phyloP scores from a whole-genome alignment of 2,113 vertebrate genomes.

The Clupea harengus region DNA sequence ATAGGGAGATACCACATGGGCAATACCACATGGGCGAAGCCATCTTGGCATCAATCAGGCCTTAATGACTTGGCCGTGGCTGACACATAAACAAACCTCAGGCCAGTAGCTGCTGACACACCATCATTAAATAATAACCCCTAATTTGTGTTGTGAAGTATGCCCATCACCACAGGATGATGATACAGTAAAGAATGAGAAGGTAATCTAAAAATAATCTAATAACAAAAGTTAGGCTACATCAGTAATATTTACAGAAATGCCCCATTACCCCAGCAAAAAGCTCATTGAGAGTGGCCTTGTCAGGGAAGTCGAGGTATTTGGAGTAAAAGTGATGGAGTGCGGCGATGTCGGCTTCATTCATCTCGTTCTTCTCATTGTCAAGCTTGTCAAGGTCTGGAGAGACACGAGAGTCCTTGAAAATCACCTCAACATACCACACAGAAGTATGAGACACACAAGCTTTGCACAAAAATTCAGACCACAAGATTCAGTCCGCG shows the following conservation, averaged over 20 bases:
- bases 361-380: conserved; percentile 92
- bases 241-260: neutral
- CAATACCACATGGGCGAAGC: neutral
- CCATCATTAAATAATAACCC: neutral
- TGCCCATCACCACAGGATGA: neutral
- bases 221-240: neutral
- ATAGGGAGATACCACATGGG: neutral
- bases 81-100: neutral
- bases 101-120: neutral
- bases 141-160: neutral
- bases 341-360: conserved; percentile 86
- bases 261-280: conserved; percentile 84
- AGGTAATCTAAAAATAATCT: neutral
- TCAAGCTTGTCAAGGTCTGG: conserved; percentile 94
- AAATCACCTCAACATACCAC: neutral
- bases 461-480: too few relatives aligned
- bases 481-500: too few relatives aligned
- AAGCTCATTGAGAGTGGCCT: conserved; percentile 79
- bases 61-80: neutral
- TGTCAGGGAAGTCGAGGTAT: conserved; percentile 82
- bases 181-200: neutral
- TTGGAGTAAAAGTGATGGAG: conserved; percentile 93
- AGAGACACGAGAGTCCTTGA: neutral
- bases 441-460: neutral
- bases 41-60: conserved; percentile 17